phyloP scores from a whole-genome alignment of 2,797 vertebrate genomes.

The Cygnus olor region DNA sequence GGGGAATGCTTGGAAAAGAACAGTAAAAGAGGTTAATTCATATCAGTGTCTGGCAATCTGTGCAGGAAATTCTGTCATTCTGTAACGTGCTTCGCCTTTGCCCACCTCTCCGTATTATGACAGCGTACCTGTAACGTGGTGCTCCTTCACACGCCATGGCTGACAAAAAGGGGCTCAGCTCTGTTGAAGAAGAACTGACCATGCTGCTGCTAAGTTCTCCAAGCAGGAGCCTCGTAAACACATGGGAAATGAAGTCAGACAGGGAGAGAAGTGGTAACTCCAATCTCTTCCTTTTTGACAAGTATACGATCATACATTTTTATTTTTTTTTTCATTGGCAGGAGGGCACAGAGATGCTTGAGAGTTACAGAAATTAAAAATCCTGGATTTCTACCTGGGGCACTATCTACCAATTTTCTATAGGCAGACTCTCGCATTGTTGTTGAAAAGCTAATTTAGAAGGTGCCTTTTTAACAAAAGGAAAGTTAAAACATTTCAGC shows the following conservation, averaged over 20 bases:
- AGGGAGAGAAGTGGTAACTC: neutral
- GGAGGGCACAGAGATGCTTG: neutral
- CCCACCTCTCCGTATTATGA: neutral
- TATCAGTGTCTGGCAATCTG: slow-evolving; percentile 36
- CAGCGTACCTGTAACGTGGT: neutral
- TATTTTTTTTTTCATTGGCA: neutral
- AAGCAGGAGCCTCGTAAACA: neutral
- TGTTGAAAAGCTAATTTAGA: neutral
- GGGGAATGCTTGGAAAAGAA: slow-evolving; percentile 59
- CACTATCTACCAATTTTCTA: neutral
- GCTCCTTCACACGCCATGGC: neutral
- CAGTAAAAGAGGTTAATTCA: slow-evolving; percentile 63
- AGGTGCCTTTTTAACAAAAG: neutral
- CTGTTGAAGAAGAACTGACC: neutral
- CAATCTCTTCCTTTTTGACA: neutral
- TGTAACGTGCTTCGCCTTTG: neutral
- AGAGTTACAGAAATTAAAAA: neutral
- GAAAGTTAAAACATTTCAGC: neutral
- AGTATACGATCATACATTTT: accelerated
- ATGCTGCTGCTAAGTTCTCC: neutral
- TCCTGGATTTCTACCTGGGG: neutral
- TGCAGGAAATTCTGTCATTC: slow-evolving; percentile 54
- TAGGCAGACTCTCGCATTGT: neutral
- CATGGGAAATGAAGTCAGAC: neutral
- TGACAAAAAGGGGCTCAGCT: neutral